Percentiles rank a stretch among this genome's conserved stretches.
Conservation (phyloP, 2,113 vertebrate species). For the Glaucomys volans region DNA sequence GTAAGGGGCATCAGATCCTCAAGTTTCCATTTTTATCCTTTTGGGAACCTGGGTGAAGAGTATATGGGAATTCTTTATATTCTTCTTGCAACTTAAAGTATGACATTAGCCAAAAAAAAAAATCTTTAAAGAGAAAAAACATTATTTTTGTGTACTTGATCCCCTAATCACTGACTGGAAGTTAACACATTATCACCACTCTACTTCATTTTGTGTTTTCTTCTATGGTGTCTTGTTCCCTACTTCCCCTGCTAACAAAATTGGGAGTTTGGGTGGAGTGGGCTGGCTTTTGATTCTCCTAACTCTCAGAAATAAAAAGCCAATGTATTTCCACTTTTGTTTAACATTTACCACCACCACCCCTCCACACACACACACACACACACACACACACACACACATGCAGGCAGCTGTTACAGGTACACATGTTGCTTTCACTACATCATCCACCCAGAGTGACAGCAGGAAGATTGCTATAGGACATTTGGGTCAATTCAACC, state of each 20-base stretch:
- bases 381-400: no score
- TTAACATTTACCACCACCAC: not conserved
- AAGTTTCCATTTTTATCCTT: constrained; percentile 35
- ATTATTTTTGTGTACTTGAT: not conserved
- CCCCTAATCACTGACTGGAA: not conserved
- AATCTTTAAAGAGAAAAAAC: not conserved
- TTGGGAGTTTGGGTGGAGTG: not conserved
- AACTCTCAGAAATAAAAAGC: constrained; percentile 47
- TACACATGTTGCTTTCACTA: constrained; percentile 31
- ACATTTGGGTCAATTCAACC: constrained; percentile 38
- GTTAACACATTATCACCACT: not conserved
- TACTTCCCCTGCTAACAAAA: not conserved
- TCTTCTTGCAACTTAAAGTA: not conserved
- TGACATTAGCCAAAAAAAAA: constrained; percentile 36
- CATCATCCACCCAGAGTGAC: constrained; percentile 15
- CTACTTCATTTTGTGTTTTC: not conserved
- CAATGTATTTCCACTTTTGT: constrained; percentile 37
- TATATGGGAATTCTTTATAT: not conserved
- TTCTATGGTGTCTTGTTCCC: not conserved
- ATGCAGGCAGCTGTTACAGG: not conserved
- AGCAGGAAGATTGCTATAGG: constrained; percentile 26
- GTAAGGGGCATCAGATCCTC: not conserved
- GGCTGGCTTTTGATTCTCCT: not conserved
- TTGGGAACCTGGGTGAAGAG: not conserved
- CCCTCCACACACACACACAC: not conserved